Percentiles rank a stretch among this genome's conserved stretches.
These are phyloP conservation scores for Dioctria rufipes DNA, from an alignment of 2,888 invertebrate genomes.

Conservation along the genomic window DNA sequence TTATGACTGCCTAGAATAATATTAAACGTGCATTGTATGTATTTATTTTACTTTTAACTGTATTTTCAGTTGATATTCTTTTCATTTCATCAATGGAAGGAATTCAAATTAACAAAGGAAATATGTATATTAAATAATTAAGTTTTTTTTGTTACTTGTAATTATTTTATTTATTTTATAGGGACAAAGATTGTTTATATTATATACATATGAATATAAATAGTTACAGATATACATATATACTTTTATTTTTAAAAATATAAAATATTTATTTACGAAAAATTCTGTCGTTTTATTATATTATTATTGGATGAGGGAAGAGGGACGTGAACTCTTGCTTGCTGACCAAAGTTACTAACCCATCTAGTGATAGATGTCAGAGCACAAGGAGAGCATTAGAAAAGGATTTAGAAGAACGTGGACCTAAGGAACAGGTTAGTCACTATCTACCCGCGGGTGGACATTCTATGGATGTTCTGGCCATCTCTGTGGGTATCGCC, in stretches of 20 bases:
- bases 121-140: conserved; percentile 22
- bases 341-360: too few relatives aligned
- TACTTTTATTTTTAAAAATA: conserved; percentile 51
- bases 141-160: conserved; percentile 45
- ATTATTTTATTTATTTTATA: conserved; percentile 57
- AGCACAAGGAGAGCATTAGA: too few relatives aligned
- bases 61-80: conserved; percentile 33
- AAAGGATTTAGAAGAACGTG: too few relatives aligned
- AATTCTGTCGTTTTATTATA: not conserved
- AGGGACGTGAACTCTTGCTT: too few relatives aligned
- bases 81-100: conserved; percentile 15
- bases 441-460: too few relatives aligned
- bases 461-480: too few relatives aligned
- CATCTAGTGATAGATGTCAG: too few relatives aligned
- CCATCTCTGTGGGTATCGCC: too few relatives aligned
- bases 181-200: conserved; percentile 56
- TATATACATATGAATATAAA: conserved; percentile 52
- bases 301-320: too few relatives aligned
- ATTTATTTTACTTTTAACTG: not conserved
- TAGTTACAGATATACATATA: conserved; percentile 49
- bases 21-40: conserved; percentile 42
- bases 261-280: conserved; percentile 51
- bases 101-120: conserved; percentile 41
- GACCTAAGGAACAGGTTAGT: too few relatives aligned
- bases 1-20: conserved; percentile 42